Evolutionary conservation across 2,888 invertebrate genomes (phyloP), one percentile per base, ranked within the genome.

Genomic region (Diaperis boleti): DNA sequence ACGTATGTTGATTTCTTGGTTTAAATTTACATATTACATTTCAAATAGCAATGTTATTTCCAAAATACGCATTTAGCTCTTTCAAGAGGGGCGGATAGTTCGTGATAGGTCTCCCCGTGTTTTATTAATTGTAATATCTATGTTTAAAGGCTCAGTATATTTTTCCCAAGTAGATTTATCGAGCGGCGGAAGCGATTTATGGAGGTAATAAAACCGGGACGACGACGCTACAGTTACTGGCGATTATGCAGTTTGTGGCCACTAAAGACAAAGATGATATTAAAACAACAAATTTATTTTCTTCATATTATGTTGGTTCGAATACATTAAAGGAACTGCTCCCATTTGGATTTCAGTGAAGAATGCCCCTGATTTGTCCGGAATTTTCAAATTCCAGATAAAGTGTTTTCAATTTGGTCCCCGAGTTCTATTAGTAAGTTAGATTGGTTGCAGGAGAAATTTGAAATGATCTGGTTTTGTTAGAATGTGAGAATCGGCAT

Each of bases 71-170:
- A n/a, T n/a, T n/a, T n/a, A n/a, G n/a, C n/a, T n/a, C n/a, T n/a
- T n/a, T n/a, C n/a, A n/a, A n/a, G n/a, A n/a, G n/a, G n/a, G n/a
- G n/a, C n/a, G n/a, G n/a, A n/a, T n/a, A n/a, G n/a, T n/a, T n/a
- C n/a, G n/a, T n/a, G n/a, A n/a, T n/a, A n/a, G n/a, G n/a, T n/a
- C n/a, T n/a, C n/a, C n/a, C n/a, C n/a, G n/a, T 14, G 42, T 54
- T 62, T 64, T 63, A 68, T 70, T 72, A 70, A 73, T 70, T 70
- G 68, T 69, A 69, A 72, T 72, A 69, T 72, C 68, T 69, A 67
- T 70, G 69, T 73, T 73, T 72, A 67, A 69, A 69, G 64, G 66
- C 60, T 65, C 66, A 39, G 52, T 64, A 57, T 66, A 67, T 67
- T 69, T 69, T 69, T 62, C 62, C 50, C 37, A 55, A 55, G 60